Percentiles rank a stretch among this genome's conserved stretches.
Evolutionary conservation across 2,888 invertebrate species (phyloP).

Genomic region (Congeria kusceri): DNA sequence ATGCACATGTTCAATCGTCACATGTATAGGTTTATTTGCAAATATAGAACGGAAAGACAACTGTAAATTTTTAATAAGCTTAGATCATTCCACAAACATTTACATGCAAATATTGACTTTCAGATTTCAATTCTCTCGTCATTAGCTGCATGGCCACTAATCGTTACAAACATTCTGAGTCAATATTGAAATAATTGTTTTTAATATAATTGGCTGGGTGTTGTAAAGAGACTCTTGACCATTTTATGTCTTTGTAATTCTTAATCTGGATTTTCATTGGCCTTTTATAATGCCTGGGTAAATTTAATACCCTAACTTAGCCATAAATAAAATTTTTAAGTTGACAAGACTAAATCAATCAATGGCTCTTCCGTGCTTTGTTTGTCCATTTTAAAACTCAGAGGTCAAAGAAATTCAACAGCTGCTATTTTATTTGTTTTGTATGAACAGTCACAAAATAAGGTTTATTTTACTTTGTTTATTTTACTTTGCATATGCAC

Average conservation of each 20-base stretch:
- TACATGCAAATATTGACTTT: conserved; percentile 31
- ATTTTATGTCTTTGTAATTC: conserved; percentile 40
- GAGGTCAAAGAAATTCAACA: too few relatives aligned
- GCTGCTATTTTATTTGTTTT: too few relatives aligned
- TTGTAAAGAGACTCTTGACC: conserved; percentile 42
- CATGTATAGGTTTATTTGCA: background rate
- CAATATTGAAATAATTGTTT: conserved; percentile 38
- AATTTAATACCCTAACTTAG: too few relatives aligned
- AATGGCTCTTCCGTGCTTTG: too few relatives aligned
- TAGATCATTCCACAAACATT: conserved; percentile 26
- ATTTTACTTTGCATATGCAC: too few relatives aligned
- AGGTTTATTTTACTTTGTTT: too few relatives aligned
- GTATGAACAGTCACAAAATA: too few relatives aligned
- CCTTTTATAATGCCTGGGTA: conserved; percentile 5
- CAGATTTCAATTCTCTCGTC: conserved; percentile 34
- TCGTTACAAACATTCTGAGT: conserved; percentile 35
- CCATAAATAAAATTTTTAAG: too few relatives aligned
- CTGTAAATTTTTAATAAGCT: conserved; percentile 31
- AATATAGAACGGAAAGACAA: conserved; percentile 28
- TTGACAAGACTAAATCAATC: too few relatives aligned
- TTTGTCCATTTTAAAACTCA: too few relatives aligned
- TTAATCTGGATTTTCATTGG: background rate
- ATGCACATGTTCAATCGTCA: too few relatives aligned
- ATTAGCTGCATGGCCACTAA: conserved; percentile 32
- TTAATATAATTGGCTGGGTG: conserved; percentile 7